A percentile compares a stretch with the other conserved stretches of the same genome.
Evolutionary conservation across 2,113 vertebrate species (phyloP).

Genomic region (Arothron firmamentum): DNA sequence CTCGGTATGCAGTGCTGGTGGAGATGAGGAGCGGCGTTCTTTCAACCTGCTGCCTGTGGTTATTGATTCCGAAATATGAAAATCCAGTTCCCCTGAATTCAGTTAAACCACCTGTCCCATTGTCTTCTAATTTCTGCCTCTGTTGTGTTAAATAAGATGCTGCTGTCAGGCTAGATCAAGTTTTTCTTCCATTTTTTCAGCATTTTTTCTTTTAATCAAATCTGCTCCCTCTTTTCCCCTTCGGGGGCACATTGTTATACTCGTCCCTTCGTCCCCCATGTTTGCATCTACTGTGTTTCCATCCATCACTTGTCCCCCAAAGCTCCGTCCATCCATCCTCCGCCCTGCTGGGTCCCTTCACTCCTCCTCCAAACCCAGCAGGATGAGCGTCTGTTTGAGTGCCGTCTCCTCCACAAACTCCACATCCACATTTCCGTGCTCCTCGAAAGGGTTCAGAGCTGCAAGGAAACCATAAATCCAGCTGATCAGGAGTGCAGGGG

Average conservation of each 20-base stretch:
- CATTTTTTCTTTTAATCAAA: neutral
- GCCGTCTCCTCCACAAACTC: slow-evolving; percentile 88
- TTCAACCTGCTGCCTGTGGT: slow-evolving; percentile 18
- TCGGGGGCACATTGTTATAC: slow-evolving; percentile 20
- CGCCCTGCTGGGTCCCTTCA: slow-evolving; percentile 34
- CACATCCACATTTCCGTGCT: slow-evolving; percentile 82
- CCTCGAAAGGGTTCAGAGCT: slow-evolving; percentile 78
- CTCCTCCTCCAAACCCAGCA: slow-evolving; percentile 74
- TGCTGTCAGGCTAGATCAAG: neutral
- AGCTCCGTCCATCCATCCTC: slow-evolving; percentile 18
- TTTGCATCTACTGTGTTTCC: slow-evolving; percentile 41
- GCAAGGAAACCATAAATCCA: slow-evolving; percentile 9
- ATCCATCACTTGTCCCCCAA: slow-evolving; percentile 2
- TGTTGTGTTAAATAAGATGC: no score
- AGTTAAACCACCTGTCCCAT: neutral
- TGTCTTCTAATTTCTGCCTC: neutral
- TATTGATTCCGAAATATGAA: slow-evolving; percentile 16
- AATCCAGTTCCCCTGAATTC: slow-evolving; percentile 3
- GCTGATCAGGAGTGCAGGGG: neutral
- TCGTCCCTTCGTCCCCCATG: slow-evolving; percentile 22
- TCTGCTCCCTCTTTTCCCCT: neutral
- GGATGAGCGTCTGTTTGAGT: slow-evolving; percentile 82
- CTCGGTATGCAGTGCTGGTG: slow-evolving; percentile 29
- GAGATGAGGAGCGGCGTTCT: neutral
- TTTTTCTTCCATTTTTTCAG: neutral